Base-by-base conservation (phyloP, 2,797 vertebrate species). In the Melanotaenia maccullochi region DNA sequence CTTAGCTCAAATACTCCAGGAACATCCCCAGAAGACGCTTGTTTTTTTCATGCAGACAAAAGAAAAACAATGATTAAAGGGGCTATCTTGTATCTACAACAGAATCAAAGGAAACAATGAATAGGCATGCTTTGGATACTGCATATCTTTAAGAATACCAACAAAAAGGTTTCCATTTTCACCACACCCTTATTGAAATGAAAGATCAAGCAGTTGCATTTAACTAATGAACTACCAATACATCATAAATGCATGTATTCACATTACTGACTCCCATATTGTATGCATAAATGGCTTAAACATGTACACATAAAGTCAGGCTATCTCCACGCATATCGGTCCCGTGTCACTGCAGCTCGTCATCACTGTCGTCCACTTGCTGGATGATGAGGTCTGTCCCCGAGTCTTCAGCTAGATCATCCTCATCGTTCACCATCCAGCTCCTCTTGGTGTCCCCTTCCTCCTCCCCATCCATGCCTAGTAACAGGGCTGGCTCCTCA, bases 351-450 rank as follows among this genome's bases (percentile, higher is more conserved):
- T 96, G 94, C 33, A 95, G 89, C 65, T 97, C 97, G 32, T 98
- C 97, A 0, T 99, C 97, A 4, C 97, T 99, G 82, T 98, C 96
- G 0, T 98, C 97, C 54, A 99, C 97, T 47, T 98, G 97, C 71
- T 98, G 97, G 77, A 99, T 99, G 73, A 98, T 97, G 84, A 99
- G 92, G 78, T 98, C 97, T 0, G 91, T 94, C 0, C 97, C 97
- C 0, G 96, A 97, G 36, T 98, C 97, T 81, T 97, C 97, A 0
- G 97, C 97, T 14, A 97, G 93, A 85, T 96, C 96, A 0, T 94
- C 94, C 2, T 95, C 96, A 2, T 95, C 97, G 0, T 91, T 94
- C 9, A 95, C 92, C 88, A 96, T 95, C 95, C 97, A 96, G 73
- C 93, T 91, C 81, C 95, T 92, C 69, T 96, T 95, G 65, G 94